These are phyloP conservation scores for Pleuronectes platessa DNA, from an alignment of 2,113 vertebrate species.

Conservation along the genomic window DNA sequence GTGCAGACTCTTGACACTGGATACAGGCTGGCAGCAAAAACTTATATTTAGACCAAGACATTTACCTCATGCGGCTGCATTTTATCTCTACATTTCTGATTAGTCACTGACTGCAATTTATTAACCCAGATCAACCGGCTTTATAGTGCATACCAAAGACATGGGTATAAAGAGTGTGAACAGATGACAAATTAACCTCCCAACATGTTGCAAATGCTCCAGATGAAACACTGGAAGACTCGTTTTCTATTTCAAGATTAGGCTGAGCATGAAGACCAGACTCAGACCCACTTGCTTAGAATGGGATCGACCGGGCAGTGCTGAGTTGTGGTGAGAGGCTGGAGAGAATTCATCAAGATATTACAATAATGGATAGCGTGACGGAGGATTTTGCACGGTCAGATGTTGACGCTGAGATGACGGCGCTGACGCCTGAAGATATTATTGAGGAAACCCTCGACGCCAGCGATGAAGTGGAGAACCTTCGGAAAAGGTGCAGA, in stretches of 20 bases:
- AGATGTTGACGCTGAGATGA: constrained; percentile 78
- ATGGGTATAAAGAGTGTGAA: constrained; percentile 54
- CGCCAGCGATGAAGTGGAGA: constrained; percentile 79
- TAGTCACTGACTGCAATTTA: neutral
- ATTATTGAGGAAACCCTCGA: constrained; percentile 37
- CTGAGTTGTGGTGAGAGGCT: constrained; percentile 38
- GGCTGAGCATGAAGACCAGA: constrained; percentile 84
- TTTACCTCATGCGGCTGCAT: constrained; percentile 13
- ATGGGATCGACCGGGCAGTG: constrained; percentile 54
- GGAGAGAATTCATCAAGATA: constrained; percentile 31
- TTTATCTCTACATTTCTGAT: constrained; percentile 9
- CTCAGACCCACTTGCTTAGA: constrained; percentile 24
- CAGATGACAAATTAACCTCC: constrained; percentile 41
- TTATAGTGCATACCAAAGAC: constrained; percentile 13
- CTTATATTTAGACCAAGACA: constrained; percentile 66
- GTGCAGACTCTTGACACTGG: constrained; percentile 31
- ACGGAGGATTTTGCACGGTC: constrained; percentile 67
- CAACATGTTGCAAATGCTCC: constrained; percentile 59
- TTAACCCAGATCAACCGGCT: constrained; percentile 15
- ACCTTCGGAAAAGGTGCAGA: constrained; percentile 86
- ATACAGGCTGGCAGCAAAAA: constrained; percentile 27
- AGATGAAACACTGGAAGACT: constrained; percentile 72
- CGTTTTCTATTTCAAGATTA: constrained; percentile 92
- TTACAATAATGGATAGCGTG: constrained; percentile 72
- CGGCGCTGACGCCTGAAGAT: constrained; percentile 70